These are phyloP conservation scores for Leptinotarsa juncta DNA, from an alignment of 2,888 invertebrate species.

Conservation along the genomic window DNA sequence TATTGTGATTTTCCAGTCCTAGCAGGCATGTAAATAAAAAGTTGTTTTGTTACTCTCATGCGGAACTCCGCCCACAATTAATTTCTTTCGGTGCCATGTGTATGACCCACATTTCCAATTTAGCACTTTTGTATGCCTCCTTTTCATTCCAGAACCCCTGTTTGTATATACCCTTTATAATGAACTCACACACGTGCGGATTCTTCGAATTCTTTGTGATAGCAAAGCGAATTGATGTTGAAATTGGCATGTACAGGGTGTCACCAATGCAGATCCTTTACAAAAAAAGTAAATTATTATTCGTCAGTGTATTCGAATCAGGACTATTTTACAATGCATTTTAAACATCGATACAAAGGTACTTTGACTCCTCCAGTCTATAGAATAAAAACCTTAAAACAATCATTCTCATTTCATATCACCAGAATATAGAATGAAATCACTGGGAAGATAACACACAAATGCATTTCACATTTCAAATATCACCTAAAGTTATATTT, in stretches of 20 bases:
- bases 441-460: too few relatives aligned
- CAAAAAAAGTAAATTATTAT: neutral
- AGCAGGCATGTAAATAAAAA: neutral
- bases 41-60: conserved; percentile 12
- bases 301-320: too few relatives aligned
- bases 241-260: neutral
- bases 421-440: too few relatives aligned
- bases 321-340: too few relatives aligned
- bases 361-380: too few relatives aligned
- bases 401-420: too few relatives aligned
- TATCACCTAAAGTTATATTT: too few relatives aligned
- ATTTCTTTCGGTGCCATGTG: conserved; percentile 11
- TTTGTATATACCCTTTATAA: conserved; percentile 16
- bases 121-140: conserved; percentile 9
- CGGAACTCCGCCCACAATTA: conserved; percentile 5
- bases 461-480: too few relatives aligned
- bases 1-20: neutral
- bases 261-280: neutral
- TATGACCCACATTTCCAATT: conserved; percentile 14
- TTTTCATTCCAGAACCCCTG: conserved; percentile 3
- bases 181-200: conserved; percentile 15
- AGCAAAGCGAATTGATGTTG: neutral
- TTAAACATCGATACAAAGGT: too few relatives aligned
- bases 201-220: conserved; percentile 5
- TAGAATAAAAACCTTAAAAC: too few relatives aligned